Evolutionary conservation across 2,113 vertebrate genomes (phyloP).

Genomic region (Rhinichthys klamathensis): DNA sequence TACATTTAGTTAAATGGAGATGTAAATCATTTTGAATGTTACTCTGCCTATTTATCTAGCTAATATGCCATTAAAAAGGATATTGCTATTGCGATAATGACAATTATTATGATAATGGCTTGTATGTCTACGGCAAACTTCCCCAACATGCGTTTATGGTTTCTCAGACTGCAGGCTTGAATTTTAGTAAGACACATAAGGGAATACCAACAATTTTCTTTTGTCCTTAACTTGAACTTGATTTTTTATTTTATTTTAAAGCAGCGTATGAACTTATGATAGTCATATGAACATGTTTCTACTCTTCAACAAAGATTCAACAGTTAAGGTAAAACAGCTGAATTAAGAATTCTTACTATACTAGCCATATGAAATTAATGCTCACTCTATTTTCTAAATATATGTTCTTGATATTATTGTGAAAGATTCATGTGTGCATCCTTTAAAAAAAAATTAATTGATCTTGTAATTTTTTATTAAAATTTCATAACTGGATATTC

Average conservation of each 20-base stretch:
- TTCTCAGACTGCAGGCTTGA: neutral
- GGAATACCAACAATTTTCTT: neutral
- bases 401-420: too few species aligned
- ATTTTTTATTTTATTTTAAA: neutral
- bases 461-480: too few species aligned
- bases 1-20: neutral
- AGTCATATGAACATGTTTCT: neutral
- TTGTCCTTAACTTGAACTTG: slow-evolving; percentile 3
- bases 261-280: neutral
- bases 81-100: slow-evolving; percentile 21
- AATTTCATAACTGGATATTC: too few species aligned
- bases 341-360: neutral
- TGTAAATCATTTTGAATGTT: slow-evolving; percentile 7
- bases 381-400: too few species aligned
- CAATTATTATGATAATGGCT: slow-evolving; percentile 14
- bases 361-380: too few species aligned
- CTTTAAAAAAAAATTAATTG: too few species aligned
- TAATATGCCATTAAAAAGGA: slow-evolving; percentile 23
- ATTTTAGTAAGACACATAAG: neutral
- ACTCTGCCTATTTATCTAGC: slow-evolving; percentile 7
- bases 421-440: too few species aligned
- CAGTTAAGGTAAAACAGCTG: neutral
- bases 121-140: neutral
- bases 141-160: neutral
- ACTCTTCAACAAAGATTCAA: neutral